Evolutionary conservation across 2,888 invertebrate species (phyloP).

Genomic region (Phyto melanocephala): DNA sequence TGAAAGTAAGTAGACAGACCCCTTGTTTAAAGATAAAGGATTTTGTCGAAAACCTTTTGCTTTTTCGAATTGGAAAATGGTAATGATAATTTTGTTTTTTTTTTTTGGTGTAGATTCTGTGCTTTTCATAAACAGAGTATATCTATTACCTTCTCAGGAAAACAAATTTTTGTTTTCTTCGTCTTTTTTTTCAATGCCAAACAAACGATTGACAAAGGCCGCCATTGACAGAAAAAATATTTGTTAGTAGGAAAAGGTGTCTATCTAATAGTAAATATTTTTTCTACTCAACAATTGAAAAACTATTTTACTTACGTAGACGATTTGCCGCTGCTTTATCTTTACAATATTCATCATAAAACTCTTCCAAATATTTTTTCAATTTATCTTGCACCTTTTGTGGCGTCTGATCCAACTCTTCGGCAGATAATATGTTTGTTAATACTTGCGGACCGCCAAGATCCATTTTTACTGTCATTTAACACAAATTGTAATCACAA

Average conservation of each 20-base stretch:
- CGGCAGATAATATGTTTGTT: constrained; percentile 79
- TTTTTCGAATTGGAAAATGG: too few relatives aligned
- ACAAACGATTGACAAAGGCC: constrained; percentile 33
- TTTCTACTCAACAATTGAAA: too few relatives aligned
- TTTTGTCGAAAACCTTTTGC: too few relatives aligned
- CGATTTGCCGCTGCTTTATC: constrained; percentile 85
- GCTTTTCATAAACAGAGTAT: too few relatives aligned
- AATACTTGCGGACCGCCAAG: constrained; percentile 77
- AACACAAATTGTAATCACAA: constrained; percentile 20
- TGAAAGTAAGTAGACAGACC: too few relatives aligned
- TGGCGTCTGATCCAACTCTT: constrained; percentile 81
- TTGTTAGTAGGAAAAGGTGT: constrained; percentile 22
- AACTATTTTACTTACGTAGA: constrained; percentile 70
- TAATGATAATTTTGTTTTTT: too few relatives aligned
- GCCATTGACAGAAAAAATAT: constrained; percentile 37
- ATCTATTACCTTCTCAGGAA: neutral
- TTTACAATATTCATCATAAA: constrained; percentile 86
- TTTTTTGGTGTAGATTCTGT: too few relatives aligned
- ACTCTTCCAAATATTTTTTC: constrained; percentile 81
- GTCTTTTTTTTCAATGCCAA: neutral
- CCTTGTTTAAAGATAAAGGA: too few relatives aligned
- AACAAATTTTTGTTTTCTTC: constrained; percentile 5
- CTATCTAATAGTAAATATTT: neutral
- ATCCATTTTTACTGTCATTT: constrained; percentile 70
- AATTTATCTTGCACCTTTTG: constrained; percentile 82